These are phyloP conservation scores for Pandion haliaetus DNA, from an alignment of 2,113 vertebrate species.

Conservation along the genomic window DNA sequence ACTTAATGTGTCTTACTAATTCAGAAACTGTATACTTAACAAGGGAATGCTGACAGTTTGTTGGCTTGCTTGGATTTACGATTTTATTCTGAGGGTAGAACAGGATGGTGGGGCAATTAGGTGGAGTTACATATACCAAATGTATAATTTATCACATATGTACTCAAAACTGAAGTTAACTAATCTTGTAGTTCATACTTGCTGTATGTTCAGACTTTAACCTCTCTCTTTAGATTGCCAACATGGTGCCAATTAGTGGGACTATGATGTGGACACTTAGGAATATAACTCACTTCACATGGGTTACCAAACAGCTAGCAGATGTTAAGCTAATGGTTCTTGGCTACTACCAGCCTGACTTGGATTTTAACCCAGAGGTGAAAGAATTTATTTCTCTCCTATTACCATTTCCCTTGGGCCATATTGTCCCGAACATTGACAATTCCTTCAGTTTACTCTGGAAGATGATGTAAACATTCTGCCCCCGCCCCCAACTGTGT, in stretches of 20 bases:
- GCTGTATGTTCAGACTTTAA: slow-evolving; percentile 8
- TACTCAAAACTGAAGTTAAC: neutral
- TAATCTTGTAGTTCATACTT: neutral
- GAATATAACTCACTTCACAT: slow-evolving; percentile 5
- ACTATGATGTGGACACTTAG: slow-evolving; percentile 4
- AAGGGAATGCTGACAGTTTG: neutral
- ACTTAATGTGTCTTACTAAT: neutral
- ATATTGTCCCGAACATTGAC: neutral
- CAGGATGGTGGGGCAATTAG: slow-evolving; percentile 8
- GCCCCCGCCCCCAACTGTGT: neutral
- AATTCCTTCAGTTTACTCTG: neutral
- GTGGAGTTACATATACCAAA: neutral
- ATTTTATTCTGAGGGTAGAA: neutral
- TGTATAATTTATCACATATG: slow-evolving; percentile 9
- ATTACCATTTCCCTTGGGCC: slow-evolving; percentile 20
- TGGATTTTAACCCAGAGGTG: slow-evolving; percentile 51
- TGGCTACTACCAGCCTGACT: slow-evolving; percentile 47
- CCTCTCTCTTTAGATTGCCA: slow-evolving; percentile 48
- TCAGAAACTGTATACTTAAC: neutral
- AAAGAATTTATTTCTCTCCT: slow-evolving; percentile 35
- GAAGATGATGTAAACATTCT: neutral
- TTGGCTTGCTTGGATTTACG: neutral
- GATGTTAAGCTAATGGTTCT: slow-evolving; percentile 44
- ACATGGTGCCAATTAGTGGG: slow-evolving; percentile 46
- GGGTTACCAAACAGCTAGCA: slow-evolving; percentile 44